Evolutionary conservation across 2,797 vertebrate genomes (phyloP).

Genomic region (Lacerta bilineata): DNA sequence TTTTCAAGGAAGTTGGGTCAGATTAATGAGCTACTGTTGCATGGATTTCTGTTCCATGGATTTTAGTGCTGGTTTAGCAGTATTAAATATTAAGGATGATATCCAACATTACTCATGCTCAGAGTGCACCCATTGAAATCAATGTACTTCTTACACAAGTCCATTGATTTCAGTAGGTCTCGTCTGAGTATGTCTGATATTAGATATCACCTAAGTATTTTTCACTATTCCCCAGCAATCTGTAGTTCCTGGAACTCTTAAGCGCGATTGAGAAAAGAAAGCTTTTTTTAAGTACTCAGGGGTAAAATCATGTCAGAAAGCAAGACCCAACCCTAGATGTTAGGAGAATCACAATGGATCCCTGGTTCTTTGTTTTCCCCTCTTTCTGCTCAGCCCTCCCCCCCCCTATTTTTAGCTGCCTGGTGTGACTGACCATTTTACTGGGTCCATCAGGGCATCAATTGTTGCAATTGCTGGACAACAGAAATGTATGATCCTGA

Average conservation of each 20-base stretch:
- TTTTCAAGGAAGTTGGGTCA: constrained; percentile 46
- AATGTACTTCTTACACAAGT: no score
- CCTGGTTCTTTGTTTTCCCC: not conserved
- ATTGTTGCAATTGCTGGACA: not conserved
- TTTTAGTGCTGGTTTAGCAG: constrained; percentile 52
- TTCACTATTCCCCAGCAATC: constrained; percentile 20
- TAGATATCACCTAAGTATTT: constrained; percentile 18
- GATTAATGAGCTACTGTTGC: constrained; percentile 51
- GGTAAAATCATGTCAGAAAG: constrained; percentile 25
- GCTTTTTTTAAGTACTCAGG: constrained; percentile 25
- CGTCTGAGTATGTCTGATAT: no score
- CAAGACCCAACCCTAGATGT: not conserved
- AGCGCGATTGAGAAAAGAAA: not conserved
- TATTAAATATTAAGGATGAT: constrained; percentile 46
- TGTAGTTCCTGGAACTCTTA: constrained; percentile 47
- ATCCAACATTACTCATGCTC: no score
- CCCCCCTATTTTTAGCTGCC: not conserved
- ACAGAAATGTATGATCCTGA: not conserved
- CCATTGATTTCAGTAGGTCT: no score
- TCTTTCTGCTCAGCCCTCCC: no score
- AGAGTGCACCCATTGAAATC: no score
- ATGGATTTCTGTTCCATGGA: constrained; percentile 32
- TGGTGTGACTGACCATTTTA: not conserved
- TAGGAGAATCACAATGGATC: not conserved
- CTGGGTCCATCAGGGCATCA: not conserved